A percentile compares a stretch with the other conserved stretches of the same genome.
These are phyloP conservation scores for Zenarchopterus dispar DNA, from an alignment of 2,797 vertebrate species.

Conservation along the genomic window DNA sequence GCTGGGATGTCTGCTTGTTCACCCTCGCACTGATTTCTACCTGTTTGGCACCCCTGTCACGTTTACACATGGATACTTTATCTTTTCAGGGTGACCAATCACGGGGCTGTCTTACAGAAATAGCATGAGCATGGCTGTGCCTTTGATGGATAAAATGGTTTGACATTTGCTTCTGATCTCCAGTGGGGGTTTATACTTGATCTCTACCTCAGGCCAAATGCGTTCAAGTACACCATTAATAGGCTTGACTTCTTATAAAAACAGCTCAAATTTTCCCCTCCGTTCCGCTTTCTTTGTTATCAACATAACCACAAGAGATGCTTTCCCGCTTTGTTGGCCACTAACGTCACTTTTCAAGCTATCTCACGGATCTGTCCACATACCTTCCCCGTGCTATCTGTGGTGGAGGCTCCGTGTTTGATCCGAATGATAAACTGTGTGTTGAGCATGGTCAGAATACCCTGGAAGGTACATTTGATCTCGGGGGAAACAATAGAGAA, in stretches of 20 bases:
- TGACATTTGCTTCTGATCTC: slow-evolving; percentile 80
- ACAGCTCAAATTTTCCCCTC: slow-evolving; percentile 6
- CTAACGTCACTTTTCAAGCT: slow-evolving; percentile 16
- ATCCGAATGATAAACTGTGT: slow-evolving; percentile 94
- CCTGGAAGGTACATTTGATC: slow-evolving; percentile 92
- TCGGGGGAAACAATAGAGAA: slow-evolving; percentile 92
- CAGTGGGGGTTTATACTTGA: slow-evolving; percentile 66
- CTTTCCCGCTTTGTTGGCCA: slow-evolving; percentile 42
- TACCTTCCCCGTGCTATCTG: slow-evolving; percentile 90
- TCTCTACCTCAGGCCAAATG: slow-evolving; percentile 62
- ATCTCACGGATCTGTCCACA: slow-evolving; percentile 27
- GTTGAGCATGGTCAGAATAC: slow-evolving; percentile 96
- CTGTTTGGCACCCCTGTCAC: slow-evolving; percentile 38
- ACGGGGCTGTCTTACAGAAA: slow-evolving; percentile 61
- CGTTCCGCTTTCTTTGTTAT: slow-evolving; percentile 31
- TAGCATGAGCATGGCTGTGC: slow-evolving; percentile 62
- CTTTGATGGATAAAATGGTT: slow-evolving; percentile 75
- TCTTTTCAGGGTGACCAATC: slow-evolving; percentile 34
- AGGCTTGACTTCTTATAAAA: slow-evolving; percentile 46
- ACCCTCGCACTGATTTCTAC: slow-evolving; percentile 10
- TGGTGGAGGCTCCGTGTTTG: slow-evolving; percentile 83
- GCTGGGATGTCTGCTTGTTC: slow-evolving; percentile 9
- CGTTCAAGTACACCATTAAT: slow-evolving; percentile 50
- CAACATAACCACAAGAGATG: slow-evolving; percentile 22
- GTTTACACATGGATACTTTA: slow-evolving; percentile 48